Percentiles rank a stretch among this genome's conserved stretches.
Conservation (phyloP, 2,113 vertebrate species). For the Arizona elegans region DNA sequence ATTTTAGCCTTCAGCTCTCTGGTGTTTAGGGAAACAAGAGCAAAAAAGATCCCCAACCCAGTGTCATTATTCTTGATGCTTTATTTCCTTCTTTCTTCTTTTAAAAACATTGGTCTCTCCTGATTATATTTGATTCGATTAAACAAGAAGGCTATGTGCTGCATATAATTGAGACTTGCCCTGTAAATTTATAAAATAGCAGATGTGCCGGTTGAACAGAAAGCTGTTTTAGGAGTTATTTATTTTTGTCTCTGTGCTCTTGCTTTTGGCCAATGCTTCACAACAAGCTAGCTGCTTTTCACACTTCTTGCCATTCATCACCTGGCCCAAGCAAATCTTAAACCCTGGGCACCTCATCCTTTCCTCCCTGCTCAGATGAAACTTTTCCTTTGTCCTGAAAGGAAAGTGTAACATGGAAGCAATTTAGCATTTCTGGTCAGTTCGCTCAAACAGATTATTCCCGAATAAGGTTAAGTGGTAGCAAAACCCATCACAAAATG, state of each 20-base stretch:
- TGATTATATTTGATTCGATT: background rate
- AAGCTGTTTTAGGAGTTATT: background rate
- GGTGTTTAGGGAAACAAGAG: background rate
- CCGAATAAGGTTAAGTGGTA: constrained; percentile 7
- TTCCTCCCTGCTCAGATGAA: background rate
- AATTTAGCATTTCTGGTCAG: constrained; percentile 14
- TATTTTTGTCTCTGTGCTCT: background rate
- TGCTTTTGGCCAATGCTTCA: background rate
- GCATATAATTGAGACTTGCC: background rate
- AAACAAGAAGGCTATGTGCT: background rate
- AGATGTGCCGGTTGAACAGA: background rate
- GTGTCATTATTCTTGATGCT: background rate
- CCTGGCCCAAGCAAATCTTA: background rate
- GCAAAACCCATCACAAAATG: constrained; percentile 22
- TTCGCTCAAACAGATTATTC: background rate
- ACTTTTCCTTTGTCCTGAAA: constrained; percentile 5
- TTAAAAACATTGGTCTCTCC: background rate
- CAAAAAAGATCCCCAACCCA: background rate
- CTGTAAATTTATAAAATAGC: background rate
- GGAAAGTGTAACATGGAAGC: background rate
- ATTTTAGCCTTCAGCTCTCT: background rate
- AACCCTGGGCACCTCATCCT: background rate
- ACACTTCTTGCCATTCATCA: background rate
- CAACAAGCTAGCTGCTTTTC: background rate
- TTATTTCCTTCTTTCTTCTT: background rate